Conservation (phyloP, 1,140 invertebrate species). For the Trichonephila clavipes region DNA sequence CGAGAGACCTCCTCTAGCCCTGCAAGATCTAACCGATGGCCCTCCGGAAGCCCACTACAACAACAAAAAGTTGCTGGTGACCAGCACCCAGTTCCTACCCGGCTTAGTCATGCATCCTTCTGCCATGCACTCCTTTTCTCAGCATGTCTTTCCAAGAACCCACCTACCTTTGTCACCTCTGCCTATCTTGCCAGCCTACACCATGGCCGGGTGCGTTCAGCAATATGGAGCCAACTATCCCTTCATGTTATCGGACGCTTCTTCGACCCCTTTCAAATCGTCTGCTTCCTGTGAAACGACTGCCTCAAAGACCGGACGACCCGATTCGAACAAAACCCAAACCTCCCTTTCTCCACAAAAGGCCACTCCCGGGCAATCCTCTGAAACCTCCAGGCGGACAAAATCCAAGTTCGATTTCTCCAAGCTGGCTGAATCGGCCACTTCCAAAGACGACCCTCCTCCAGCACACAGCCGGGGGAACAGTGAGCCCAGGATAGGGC, state of each 20-base stretch:
- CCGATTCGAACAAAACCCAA: not conserved
- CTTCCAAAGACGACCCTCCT: conserved; percentile 71
- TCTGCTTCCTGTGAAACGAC: not conserved
- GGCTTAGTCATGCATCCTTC: conserved; percentile 70
- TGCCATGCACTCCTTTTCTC: conserved; percentile 61
- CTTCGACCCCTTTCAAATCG: not conserved
- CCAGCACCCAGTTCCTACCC: conserved; percentile 61
- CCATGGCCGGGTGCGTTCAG: conserved; percentile 67
- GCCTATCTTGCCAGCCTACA: conserved; percentile 66
- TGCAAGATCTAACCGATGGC: not conserved
- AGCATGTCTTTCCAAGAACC: conserved; percentile 66
- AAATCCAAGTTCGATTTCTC: conserved; percentile 79
- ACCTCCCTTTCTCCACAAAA: not conserved
- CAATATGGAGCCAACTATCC: conserved; percentile 63
- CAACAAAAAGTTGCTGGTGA: conserved; percentile 52
- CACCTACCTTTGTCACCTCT: conserved; percentile 72
- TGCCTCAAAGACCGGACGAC: not conserved
- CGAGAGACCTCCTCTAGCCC: not conserved
- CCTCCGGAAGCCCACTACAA: conserved; percentile 61
- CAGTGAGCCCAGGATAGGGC: not conserved
- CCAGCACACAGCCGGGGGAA: not conserved
- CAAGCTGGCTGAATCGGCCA: conserved; percentile 79
- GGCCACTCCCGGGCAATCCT: not conserved
- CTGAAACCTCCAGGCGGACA: not conserved
- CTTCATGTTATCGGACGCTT: conserved; percentile 39